A percentile compares a stretch with the other conserved stretches of the same genome.
Conservation (phyloP, 1,140 invertebrate species). For the Drosophila pruinosa region DNA sequence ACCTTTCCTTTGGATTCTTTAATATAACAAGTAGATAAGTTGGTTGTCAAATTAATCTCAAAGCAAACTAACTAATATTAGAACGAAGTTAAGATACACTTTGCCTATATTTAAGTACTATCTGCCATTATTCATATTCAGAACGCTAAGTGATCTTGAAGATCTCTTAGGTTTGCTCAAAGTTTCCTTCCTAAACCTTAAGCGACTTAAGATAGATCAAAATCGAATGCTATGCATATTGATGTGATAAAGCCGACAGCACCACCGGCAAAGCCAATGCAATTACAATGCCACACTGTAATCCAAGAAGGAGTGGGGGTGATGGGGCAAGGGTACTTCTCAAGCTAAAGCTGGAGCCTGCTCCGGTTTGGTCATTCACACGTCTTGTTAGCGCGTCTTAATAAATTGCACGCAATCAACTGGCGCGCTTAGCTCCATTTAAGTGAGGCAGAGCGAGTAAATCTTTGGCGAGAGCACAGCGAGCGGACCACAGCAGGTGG, state of each 20-base stretch:
- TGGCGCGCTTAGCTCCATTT: conserved; percentile 77
- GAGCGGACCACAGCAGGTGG: conserved; percentile 72
- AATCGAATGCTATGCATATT: not conserved
- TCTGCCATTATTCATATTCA: no score
- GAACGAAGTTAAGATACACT: no score
- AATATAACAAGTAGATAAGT: no score
- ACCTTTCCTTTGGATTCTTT: no score
- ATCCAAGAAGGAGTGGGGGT: not conserved
- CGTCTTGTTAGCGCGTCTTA: conserved; percentile 82
- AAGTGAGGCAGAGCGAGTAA: conserved; percentile 74
- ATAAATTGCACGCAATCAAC: conserved; percentile 82
- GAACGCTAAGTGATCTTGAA: no score
- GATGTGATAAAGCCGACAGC: conserved; percentile 13
- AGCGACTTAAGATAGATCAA: not conserved
- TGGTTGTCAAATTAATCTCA: no score
- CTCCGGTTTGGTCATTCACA: conserved; percentile 80
- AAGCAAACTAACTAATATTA: no score
- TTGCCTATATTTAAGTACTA: no score
- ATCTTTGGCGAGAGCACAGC: conserved; percentile 64
- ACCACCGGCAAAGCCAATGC: conserved; percentile 46
- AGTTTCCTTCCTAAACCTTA: no score
- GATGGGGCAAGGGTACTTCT: not conserved
- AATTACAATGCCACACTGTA: conserved; percentile 51
- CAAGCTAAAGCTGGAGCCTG: conserved; percentile 30
- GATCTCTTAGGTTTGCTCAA: no score